Conservation (phyloP, 1,140 invertebrate species). For the Drosophila sulfurigaster region DNA sequence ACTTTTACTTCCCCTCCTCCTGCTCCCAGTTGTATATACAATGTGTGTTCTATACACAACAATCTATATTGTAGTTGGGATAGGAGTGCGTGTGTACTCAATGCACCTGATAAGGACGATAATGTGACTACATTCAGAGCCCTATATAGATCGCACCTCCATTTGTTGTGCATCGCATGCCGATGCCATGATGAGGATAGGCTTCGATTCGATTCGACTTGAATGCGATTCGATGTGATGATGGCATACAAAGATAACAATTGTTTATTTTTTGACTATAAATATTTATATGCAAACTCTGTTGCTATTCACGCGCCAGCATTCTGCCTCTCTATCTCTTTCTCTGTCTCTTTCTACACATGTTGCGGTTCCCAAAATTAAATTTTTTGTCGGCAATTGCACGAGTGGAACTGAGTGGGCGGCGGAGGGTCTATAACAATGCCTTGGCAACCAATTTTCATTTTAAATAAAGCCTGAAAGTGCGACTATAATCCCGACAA, state of each 20-base stretch:
- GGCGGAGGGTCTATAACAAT: background rate
- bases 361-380: slow-evolving; percentile 46
- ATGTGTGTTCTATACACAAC: background rate
- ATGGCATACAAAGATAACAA: slow-evolving; percentile 65
- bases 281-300: slow-evolving; percentile 58
- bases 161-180: slow-evolving; percentile 57
- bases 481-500: slow-evolving; percentile 1
- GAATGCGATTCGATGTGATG: slow-evolving; percentile 17
- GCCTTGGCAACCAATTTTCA: slow-evolving; percentile 34
- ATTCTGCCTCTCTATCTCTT: background rate
- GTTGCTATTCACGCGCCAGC: slow-evolving; percentile 23
- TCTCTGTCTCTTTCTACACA: slow-evolving; percentile 16
- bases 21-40: slow-evolving; percentile 12
- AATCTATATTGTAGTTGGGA: background rate
- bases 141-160: slow-evolving; percentile 42
- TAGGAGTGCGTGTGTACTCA: slow-evolving; percentile 7
- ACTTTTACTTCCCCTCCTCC: background rate
- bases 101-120: slow-evolving; percentile 46
- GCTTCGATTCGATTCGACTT: slow-evolving; percentile 11
- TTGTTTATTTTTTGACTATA: slow-evolving; percentile 65
- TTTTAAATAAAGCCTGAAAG: slow-evolving; percentile 49
- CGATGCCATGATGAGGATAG: slow-evolving; percentile 41
- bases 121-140: slow-evolving; percentile 21
- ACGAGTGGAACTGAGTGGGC: no score
- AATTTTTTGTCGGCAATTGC: background rate